These are phyloP conservation scores for Malaclemys terrapin DNA, from an alignment of 2,113 vertebrate species.

Conservation along the genomic window DNA sequence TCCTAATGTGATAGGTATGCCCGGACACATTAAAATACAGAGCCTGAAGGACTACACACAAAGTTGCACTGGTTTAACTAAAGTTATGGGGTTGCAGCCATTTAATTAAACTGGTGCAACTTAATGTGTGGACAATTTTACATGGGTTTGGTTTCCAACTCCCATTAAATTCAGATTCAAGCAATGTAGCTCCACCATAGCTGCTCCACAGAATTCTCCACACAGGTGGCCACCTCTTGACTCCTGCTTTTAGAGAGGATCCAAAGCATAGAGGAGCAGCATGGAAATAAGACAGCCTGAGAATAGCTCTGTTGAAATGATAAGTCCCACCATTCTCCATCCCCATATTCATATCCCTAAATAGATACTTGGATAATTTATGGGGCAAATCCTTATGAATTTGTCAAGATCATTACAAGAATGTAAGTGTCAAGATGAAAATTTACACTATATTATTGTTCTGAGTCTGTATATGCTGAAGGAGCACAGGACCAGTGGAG, in stretches of 20 bases:
- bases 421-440: neutral
- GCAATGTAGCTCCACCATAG: neutral
- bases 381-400: neutral
- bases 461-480: accelerated
- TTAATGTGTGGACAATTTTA: neutral
- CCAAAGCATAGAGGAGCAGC: neutral
- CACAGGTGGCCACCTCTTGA: neutral
- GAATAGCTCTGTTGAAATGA: neutral
- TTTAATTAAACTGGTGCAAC: neutral
- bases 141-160: neutral
- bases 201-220: neutral
- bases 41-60: neutral
- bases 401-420: neutral
- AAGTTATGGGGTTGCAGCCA: neutral
- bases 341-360: neutral
- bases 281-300: neutral
- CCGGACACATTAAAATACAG: neutral
- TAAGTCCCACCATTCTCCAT: neutral
- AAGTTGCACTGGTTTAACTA: neutral
- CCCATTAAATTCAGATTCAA: neutral
- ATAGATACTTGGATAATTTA: neutral
- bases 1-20: neutral
- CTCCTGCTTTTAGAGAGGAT: neutral
- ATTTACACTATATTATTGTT: neutral
- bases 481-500: neutral